phyloP scores from a whole-genome alignment of 2,888 invertebrate genomes.

The Drosophila quinaria region DNA sequence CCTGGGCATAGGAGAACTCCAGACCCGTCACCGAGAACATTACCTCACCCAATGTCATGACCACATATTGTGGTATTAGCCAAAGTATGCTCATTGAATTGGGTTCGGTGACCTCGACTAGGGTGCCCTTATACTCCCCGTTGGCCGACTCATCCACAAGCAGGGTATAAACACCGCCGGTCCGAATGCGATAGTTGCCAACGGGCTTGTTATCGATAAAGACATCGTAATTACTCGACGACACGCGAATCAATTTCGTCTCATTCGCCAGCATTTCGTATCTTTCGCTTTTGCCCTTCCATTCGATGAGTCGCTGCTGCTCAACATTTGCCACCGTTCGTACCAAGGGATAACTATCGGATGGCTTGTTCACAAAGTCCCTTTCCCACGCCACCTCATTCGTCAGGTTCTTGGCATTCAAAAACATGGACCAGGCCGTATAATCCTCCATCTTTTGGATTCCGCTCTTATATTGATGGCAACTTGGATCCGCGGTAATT shows the following conservation, averaged over 20 bases:
- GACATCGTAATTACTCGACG: constrained; percentile 65
- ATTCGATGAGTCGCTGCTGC: constrained; percentile 57
- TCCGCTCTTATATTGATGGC: constrained; percentile 20
- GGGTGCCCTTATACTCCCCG: constrained; percentile 9
- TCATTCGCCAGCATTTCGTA: constrained; percentile 60
- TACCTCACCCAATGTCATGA: constrained; percentile 88
- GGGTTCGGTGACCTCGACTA: constrained; percentile 80
- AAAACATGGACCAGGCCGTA: constrained; percentile 76
- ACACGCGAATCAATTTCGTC: constrained; percentile 60
- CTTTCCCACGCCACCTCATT: constrained; percentile 35
- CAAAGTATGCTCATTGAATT: constrained; percentile 88
- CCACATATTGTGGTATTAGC: constrained; percentile 90
- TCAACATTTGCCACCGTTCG: constrained; percentile 74
- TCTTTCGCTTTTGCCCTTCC: constrained; percentile 58
- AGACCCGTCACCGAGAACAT: constrained; percentile 91
- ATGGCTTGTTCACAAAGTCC: constrained; percentile 82
- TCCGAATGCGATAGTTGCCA: constrained; percentile 55
- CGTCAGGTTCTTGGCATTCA: constrained; percentile 52
- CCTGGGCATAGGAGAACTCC: constrained; percentile 90
- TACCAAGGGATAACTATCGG: constrained; percentile 75
- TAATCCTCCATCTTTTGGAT: constrained; percentile 31
- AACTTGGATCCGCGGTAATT: constrained; percentile 35
- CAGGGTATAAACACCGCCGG: constrained; percentile 85
- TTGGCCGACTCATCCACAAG: constrained; percentile 57
- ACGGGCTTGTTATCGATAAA: constrained; percentile 49